Percentiles rank a stretch among this genome's conserved stretches.
Evolutionary conservation across 2,888 invertebrate species (phyloP).

Genomic region (Dryobotodes eremita): DNA sequence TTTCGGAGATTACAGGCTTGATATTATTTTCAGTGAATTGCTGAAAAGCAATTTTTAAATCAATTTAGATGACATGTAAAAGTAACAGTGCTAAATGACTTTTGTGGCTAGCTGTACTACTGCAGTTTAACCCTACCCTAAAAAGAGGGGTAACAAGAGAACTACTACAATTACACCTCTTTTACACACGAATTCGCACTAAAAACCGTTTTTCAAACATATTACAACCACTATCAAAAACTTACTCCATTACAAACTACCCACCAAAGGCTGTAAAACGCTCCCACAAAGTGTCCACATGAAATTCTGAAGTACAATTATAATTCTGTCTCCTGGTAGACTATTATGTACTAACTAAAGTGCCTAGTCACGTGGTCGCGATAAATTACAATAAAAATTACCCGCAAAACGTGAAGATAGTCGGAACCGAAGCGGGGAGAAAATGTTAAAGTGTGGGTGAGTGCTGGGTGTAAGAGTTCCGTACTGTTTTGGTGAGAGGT

Average conservation of each 20-base stretch:
- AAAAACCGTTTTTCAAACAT: constrained; percentile 53
- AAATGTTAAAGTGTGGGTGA: constrained; percentile 28
- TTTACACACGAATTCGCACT: constrained; percentile 14
- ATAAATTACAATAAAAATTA: constrained; percentile 89
- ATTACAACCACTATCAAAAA: constrained; percentile 68
- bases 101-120: background rate
- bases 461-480: constrained; percentile 36
- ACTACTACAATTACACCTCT: constrained; percentile 10
- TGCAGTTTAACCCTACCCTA: background rate
- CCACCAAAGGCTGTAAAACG: constrained; percentile 50
- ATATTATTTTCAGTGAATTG: background rate
- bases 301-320: constrained; percentile 72
- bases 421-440: constrained; percentile 59
- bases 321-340: constrained; percentile 76
- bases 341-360: constrained; percentile 78
- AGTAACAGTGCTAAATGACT: background rate
- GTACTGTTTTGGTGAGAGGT: constrained; percentile 17
- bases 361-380: constrained; percentile 87
- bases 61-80: background rate
- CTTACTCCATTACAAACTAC: constrained; percentile 54
- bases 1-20: background rate
- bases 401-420: constrained; percentile 78
- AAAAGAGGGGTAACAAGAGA: constrained; percentile 8
- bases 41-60: background rate
- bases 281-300: constrained; percentile 59